These are phyloP conservation scores for Ornithoptera priamus DNA, from an alignment of 2,888 invertebrate species.

Conservation along the genomic window DNA sequence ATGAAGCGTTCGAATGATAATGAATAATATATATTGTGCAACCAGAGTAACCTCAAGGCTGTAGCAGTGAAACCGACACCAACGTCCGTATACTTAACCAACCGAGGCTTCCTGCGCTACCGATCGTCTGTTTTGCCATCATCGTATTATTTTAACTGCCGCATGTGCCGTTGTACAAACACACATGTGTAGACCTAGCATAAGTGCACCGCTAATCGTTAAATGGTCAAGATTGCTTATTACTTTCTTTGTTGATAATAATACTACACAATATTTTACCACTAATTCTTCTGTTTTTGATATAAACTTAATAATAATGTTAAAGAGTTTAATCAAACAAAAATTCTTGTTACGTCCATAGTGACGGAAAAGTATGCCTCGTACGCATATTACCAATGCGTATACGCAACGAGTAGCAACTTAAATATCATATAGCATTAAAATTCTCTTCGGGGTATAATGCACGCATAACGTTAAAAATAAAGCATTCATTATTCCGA, in stretches of 20 bases:
- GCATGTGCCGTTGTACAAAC: conserved; percentile 26
- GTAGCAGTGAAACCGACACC: conserved; percentile 57
- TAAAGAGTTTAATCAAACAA: conserved; percentile 6
- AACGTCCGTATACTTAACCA: conserved; percentile 56
- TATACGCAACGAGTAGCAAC: conserved; percentile 6
- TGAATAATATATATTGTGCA: conserved; percentile 44
- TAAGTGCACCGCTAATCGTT: conserved; percentile 19
- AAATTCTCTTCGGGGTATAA: conserved; percentile 22
- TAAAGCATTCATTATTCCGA: conserved; percentile 19
- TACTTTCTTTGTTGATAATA: background rate
- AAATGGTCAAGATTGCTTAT: conserved; percentile 27
- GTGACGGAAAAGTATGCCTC: conserved; percentile 12
- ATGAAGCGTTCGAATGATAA: conserved; percentile 24
- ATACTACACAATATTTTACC: no score
- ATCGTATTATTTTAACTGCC: conserved; percentile 22
- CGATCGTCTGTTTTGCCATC: conserved; percentile 33
- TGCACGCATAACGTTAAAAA: conserved; percentile 20
- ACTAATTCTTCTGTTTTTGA: background rate
- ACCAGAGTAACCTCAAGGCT: conserved; percentile 59
- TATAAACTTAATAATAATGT: background rate
- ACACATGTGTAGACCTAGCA: conserved; percentile 7
- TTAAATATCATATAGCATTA: conserved; percentile 18
- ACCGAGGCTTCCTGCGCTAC: conserved; percentile 34
- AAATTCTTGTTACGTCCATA: conserved; percentile 16
- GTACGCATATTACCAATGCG: background rate